phyloP scores from a whole-genome alignment of 2,888 invertebrate genomes.

The Drosophila cracens region DNA sequence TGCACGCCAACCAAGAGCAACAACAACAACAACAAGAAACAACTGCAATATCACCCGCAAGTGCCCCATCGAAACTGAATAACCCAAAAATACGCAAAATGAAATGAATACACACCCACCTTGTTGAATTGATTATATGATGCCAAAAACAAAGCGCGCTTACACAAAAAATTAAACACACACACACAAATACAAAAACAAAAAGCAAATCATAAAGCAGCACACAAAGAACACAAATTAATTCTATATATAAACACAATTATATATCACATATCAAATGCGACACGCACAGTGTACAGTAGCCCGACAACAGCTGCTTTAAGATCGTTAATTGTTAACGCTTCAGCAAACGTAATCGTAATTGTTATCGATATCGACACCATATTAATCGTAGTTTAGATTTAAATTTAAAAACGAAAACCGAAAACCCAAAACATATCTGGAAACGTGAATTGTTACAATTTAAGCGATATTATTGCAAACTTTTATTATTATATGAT shows the following conservation, averaged over 20 bases:
- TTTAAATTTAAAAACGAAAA: slow-evolving; percentile 3
- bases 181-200: slow-evolving; percentile 4
- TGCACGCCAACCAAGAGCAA: slow-evolving; percentile 71
- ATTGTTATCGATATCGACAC: slow-evolving; percentile 33
- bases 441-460: slow-evolving; percentile 62
- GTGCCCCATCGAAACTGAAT: slow-evolving; percentile 61
- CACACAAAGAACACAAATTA: slow-evolving; percentile 19
- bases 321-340: slow-evolving; percentile 43
- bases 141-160: slow-evolving; percentile 53
- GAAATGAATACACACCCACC: slow-evolving; percentile 54
- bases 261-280: slow-evolving; percentile 13
- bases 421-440: slow-evolving; percentile 66
- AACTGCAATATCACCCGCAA: slow-evolving; percentile 65
- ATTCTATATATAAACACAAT: slow-evolving; percentile 10
- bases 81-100: slow-evolving; percentile 25
- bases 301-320: slow-evolving; percentile 64
- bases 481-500: slow-evolving; percentile 27
- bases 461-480: slow-evolving; percentile 55
- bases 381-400: slow-evolving; percentile 37
- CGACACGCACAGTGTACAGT: slow-evolving; percentile 55
- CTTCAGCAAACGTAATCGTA: slow-evolving; percentile 22
- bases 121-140: slow-evolving; percentile 58
- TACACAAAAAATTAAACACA: slow-evolving; percentile 7
- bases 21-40: slow-evolving; percentile 43
- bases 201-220: slow-evolving; percentile 18